Conservation (phyloP, 2,797 vertebrate species). For the Neopelma chrysocephalum region DNA sequence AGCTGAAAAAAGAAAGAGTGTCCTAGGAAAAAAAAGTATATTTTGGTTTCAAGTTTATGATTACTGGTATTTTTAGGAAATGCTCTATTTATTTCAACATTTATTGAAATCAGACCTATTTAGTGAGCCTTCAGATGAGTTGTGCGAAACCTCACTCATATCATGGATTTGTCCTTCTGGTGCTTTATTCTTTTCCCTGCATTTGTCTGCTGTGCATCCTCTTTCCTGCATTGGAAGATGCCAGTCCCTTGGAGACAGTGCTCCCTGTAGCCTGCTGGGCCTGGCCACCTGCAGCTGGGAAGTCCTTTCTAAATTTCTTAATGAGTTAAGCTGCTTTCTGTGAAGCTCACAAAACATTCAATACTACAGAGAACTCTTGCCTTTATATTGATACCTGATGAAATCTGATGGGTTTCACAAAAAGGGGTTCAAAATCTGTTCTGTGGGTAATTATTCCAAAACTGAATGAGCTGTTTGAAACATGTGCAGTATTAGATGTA, state of each 20-base stretch:
- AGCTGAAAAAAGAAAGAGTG: background rate
- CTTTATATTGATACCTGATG: background rate
- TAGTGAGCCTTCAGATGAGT: background rate
- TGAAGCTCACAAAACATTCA: background rate
- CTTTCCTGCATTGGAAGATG: background rate
- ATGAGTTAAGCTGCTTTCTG: background rate
- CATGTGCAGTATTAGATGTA: background rate
- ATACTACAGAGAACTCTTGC: background rate
- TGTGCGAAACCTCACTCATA: background rate
- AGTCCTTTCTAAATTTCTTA: background rate
- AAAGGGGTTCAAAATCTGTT: background rate
- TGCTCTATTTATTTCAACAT: background rate
- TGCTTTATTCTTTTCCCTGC: background rate
- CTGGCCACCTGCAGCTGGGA: background rate
- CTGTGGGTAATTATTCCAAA: background rate
- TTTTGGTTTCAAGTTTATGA: background rate
- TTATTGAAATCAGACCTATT: background rate
- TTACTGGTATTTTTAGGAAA: background rate
- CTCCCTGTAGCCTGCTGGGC: background rate
- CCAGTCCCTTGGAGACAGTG: background rate
- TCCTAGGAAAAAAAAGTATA: background rate
- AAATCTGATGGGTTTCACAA: background rate
- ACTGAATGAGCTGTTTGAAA: background rate
- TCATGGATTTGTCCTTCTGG: background rate
- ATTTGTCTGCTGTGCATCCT: rapidly evolving